Evolutionary conservation across 2,113 vertebrate species (phyloP).

Genomic region (Passer domesticus): DNA sequence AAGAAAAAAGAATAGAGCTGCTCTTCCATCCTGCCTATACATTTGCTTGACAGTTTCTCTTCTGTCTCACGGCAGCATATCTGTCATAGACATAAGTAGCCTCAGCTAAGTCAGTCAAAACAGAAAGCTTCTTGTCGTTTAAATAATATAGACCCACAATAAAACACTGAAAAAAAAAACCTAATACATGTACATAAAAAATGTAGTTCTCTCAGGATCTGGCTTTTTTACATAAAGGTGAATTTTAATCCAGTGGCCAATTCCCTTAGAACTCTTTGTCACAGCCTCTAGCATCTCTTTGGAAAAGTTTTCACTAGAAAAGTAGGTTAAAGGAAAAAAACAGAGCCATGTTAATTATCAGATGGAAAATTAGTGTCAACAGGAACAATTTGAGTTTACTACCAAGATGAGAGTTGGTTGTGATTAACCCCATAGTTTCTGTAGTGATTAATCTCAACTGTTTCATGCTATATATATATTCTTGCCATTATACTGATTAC

Average conservation of each 20-base stretch:
- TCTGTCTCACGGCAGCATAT: background rate
- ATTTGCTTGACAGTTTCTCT: conserved; percentile 12
- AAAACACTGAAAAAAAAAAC: background rate
- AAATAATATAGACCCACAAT: background rate
- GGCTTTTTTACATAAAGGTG: conserved; percentile 21
- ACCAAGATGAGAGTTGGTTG: background rate
- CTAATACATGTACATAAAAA: background rate
- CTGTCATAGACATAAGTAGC: background rate
- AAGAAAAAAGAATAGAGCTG: background rate
- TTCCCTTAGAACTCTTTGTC: conserved; percentile 7
- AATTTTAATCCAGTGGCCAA: conserved; percentile 49
- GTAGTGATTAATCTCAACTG: background rate
- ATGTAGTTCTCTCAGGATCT: background rate
- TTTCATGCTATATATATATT: background rate
- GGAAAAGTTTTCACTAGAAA: conserved; percentile 28
- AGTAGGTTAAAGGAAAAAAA: conserved; percentile 1
- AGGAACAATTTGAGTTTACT: conserved; percentile 6
- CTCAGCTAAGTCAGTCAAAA: conserved; percentile 13
- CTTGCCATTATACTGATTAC: background rate
- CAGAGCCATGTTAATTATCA: background rate
- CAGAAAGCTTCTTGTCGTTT: background rate
- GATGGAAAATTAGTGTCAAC: background rate
- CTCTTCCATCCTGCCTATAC: background rate
- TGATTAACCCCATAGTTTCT: background rate
- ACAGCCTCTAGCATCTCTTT: background rate